Evolutionary conservation across 2,888 invertebrate genomes (phyloP), one percentile per base, ranked within the genome.

Genomic region (Lycaena phlaeas): DNA sequence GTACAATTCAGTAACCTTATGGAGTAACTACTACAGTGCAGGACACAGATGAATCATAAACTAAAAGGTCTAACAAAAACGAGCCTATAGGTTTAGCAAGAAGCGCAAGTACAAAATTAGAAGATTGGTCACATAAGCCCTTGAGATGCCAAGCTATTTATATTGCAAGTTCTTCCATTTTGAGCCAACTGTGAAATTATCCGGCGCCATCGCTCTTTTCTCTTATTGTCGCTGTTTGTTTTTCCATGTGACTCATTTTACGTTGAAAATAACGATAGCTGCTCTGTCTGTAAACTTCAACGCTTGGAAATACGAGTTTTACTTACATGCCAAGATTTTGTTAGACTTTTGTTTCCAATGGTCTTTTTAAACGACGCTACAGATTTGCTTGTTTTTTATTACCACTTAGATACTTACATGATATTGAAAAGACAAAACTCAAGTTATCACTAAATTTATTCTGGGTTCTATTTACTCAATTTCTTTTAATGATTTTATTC

Each of bases 41-140:
- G 25, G 22, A 25, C 36, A n/a, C 9, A 37, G n/a, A n/a, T 30
- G 30, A 37, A 15, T 26, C 15, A 37, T 37, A 37, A 37, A 14
- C 36, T 15, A 15, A 30, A 10, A 30, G 14, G 14, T 10, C 10
- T 10, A 15, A 30, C 10, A 30, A 15, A 7, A 30, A n/a, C 30
- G 15, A 30, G 15, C 26, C 44, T 39, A 48, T 46, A 27, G n/a
- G n/a, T n/a, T n/a, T n/a, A n/a, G n/a, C n/a, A n/a, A n/a, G 5
- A 14, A 34, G 34, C 27, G 29, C 29, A 29, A 40, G 39, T 36
- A 70, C n/a, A n/a, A 70, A 76, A 69, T 78, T 77, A 78, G 77
- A 73, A 64, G 64, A 77, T 74, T 79, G 72, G 72, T 79, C 81
- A 81, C 74, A 63, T 68, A 59, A 54, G 54, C 53, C 59, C 52